A percentile compares a stretch with the other conserved stretches of the same genome.
These are phyloP conservation scores for Pipistrellus nathusii DNA, from an alignment of 2,797 vertebrate species.

Conservation along the genomic window DNA sequence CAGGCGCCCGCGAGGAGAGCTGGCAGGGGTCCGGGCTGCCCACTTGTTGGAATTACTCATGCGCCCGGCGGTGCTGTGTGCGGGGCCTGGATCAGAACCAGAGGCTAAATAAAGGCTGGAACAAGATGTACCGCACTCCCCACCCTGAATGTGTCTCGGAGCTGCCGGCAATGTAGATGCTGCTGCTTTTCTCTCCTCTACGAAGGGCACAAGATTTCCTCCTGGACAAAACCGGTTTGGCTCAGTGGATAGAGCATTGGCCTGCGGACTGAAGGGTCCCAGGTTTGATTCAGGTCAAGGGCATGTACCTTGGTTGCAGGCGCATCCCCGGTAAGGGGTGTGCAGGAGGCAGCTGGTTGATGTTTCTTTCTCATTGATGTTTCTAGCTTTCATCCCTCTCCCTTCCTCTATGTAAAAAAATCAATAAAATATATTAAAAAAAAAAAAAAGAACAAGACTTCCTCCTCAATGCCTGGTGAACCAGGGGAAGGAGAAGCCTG, in stretches of 20 bases:
- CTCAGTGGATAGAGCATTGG: too few relatives aligned
- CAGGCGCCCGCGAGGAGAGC: background rate
- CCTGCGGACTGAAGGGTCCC: too few relatives aligned
- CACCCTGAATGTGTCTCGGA: background rate
- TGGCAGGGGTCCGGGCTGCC: constrained; percentile 30
- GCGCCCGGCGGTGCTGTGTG: background rate
- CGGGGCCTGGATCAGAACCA: constrained; percentile 39
- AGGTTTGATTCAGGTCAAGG: too few relatives aligned
- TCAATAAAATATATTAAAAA: too few relatives aligned
- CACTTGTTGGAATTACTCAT: background rate
- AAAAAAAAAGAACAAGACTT: background rate
- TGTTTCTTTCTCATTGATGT: too few relatives aligned
- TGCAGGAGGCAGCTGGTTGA: too few relatives aligned
- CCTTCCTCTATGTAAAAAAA: too few relatives aligned
- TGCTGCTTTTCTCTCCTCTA: constrained; percentile 30
- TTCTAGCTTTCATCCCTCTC: too few relatives aligned
- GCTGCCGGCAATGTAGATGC: background rate
- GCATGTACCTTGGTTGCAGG: too few relatives aligned
- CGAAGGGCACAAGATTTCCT: background rate
- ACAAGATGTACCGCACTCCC: constrained; percentile 6
- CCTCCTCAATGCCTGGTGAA: background rate
- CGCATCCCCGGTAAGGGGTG: too few relatives aligned
- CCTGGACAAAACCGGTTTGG: too few relatives aligned
- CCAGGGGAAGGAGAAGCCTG: background rate
- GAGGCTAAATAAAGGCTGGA: constrained; percentile 52